Evolutionary conservation across 92 coral and sea anemone genomes (phyloP), one percentile per base, ranked within the genome.

Genomic region (Porites cylindrica): DNA sequence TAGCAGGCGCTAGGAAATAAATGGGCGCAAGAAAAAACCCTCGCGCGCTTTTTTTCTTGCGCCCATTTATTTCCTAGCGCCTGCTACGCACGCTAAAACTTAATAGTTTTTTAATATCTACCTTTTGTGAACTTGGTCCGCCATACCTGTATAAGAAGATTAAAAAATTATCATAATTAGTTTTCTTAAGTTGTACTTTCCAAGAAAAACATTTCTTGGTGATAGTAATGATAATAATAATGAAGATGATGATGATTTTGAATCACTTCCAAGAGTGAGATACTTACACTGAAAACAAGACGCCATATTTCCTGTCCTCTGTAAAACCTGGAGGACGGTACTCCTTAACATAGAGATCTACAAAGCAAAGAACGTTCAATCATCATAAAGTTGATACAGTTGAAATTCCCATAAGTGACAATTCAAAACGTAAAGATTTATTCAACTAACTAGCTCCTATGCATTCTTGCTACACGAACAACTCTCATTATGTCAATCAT

Each of bases 231-330:
- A 7, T 38, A 53, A 51, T 51, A 52, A 61, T 23, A 56, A 80
- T 38, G 23, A 66, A 3, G 21, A 63, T 23, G 56, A 58, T 10
- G 6, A 26, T 26, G 32, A 26, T 26, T 26, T 26, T 26, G 32
- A 26, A 26, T 26, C 32, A 26, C 32, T 26, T 18, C 43, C 43
- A 38, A 38, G 43, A 38, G 43, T 38, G 26, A 2, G 23, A 20
- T 56, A 95, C 99, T 92, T 66, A 97, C 99, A 97, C 98, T 76
- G 93, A 87, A 76, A 97, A 94, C 64, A 97, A 88, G 8, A 97
- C 99, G 14, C 93, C 96, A 75, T 97, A 97, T 91, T 95, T 93
- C 92, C 93, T 97, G 58, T 84, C 81, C 64, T 91, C 79, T 65
- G 92, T 91, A 70, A 97, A 97, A 86, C 88, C 67, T 19, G 99